A percentile compares a stretch with the other conserved stretches of the same genome.
phyloP scores from a whole-genome alignment of 2,113 vertebrate genomes.

The Ceyx melanurus region DNA sequence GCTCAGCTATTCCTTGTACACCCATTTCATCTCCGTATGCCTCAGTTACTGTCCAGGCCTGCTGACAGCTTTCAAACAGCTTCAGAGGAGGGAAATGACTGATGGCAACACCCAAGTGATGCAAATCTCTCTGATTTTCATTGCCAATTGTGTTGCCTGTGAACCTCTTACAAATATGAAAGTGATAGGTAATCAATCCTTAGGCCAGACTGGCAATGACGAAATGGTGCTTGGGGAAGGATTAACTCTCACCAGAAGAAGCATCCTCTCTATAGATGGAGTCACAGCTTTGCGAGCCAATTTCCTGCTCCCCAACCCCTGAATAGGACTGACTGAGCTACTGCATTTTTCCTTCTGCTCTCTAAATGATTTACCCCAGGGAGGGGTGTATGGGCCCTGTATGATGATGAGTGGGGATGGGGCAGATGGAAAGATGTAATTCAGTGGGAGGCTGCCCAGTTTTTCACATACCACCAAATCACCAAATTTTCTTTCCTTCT shows the following conservation, averaged over 20 bases:
- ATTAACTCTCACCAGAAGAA: not conserved
- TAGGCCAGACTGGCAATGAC: not conserved
- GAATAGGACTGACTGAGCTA: not conserved
- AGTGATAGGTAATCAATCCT: not conserved
- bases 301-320: not conserved
- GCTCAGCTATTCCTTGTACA: not conserved
- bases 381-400: not conserved
- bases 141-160: not conserved
- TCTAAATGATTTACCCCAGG: not conserved
- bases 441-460: not conserved
- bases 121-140: not conserved
- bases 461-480: slow-evolving; percentile 31
- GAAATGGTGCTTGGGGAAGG: not conserved
- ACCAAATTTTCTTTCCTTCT: not conserved
- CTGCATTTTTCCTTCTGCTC: not conserved
- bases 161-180: not conserved
- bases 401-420: not conserved
- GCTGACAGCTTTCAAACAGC: not conserved
- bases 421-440: slow-evolving; percentile 1
- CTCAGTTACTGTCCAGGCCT: not conserved
- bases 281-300: not conserved
- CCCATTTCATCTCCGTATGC: not conserved
- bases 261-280: not conserved
- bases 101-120: not conserved
- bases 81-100: not conserved